Percentiles rank a stretch among this genome's conserved stretches.
Conservation (phyloP, 2,113 vertebrate species). For the human (Homo sapiens) region DNA sequence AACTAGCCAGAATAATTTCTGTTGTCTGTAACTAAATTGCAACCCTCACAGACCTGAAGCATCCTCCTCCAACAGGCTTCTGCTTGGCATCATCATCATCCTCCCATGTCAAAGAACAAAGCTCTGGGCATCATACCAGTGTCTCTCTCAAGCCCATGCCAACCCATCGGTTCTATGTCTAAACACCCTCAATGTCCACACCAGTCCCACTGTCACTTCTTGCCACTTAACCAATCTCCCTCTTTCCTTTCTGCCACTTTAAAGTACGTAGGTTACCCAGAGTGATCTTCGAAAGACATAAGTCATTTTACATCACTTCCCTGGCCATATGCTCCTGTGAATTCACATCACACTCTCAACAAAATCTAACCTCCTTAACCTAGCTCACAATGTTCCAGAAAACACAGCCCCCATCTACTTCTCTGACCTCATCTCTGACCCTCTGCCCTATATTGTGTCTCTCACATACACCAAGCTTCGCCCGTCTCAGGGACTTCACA, state of each 20-base stretch:
- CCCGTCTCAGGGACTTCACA: neutral
- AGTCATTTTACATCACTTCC: too few species aligned
- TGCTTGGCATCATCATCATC: accelerated
- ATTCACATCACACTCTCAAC: neutral
- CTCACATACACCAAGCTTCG: accelerated
- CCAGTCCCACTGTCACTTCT: neutral
- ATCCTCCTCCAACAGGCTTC: neutral
- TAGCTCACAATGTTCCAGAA: accelerated
- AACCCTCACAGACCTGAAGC: accelerated
- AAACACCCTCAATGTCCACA: neutral
- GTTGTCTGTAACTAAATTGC: neutral
- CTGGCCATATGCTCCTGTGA: too few species aligned
- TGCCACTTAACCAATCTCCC: accelerated
- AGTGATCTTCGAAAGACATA: neutral
- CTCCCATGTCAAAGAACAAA: neutral
- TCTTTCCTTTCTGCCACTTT: neutral
- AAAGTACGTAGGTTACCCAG: accelerated
- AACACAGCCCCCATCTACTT: accelerated
- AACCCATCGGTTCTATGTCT: too few species aligned
- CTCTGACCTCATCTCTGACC: neutral
- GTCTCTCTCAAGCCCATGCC: accelerated
- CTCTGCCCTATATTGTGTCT: neutral
- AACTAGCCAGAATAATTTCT: neutral
- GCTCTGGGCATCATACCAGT: accelerated
- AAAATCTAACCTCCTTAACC: too few species aligned